Conservation (phyloP, 2,888 invertebrate species). For the Mantis religiosa region DNA sequence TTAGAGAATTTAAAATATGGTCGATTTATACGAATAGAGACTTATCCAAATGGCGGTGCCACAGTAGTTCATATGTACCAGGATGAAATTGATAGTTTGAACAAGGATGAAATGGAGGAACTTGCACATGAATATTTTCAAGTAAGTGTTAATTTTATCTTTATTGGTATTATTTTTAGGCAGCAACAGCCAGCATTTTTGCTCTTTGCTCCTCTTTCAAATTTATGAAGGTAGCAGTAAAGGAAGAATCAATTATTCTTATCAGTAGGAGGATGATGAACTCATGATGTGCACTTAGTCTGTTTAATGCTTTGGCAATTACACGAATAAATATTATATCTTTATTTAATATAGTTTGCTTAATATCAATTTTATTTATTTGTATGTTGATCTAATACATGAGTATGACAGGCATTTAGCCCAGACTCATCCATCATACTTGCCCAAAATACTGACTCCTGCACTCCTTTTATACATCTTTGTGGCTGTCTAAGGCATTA, state of each 20-base stretch:
- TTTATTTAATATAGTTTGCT: not conserved
- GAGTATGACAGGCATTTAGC: too few relatives aligned
- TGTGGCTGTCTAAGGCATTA: too few relatives aligned
- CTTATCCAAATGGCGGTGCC: constrained; percentile 93
- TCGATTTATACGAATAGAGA: constrained; percentile 80
- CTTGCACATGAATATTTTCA: constrained; percentile 85
- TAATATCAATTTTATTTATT: not conserved
- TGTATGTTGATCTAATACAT: too few relatives aligned
- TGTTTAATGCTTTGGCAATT: not conserved
- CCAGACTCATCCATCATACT: too few relatives aligned
- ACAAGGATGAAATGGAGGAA: constrained; percentile 66
- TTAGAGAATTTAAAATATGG: constrained; percentile 58
- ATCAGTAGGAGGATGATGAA: not conserved
- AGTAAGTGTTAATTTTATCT: constrained; percentile 44
- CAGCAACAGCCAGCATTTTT: not conserved
- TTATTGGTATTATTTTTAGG: not conserved
- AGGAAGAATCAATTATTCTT: not conserved
- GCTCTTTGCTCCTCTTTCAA: not conserved
- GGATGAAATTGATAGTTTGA: constrained; percentile 76
- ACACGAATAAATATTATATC: not conserved
- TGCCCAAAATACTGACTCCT: too few relatives aligned
- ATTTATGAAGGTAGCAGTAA: not conserved
- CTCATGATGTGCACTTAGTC: not conserved
- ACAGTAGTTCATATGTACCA: constrained; percentile 86
- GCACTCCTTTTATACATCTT: too few relatives aligned